Conservation (phyloP, 2,113 vertebrate genomes). For the Oxyruncus cristatus region DNA sequence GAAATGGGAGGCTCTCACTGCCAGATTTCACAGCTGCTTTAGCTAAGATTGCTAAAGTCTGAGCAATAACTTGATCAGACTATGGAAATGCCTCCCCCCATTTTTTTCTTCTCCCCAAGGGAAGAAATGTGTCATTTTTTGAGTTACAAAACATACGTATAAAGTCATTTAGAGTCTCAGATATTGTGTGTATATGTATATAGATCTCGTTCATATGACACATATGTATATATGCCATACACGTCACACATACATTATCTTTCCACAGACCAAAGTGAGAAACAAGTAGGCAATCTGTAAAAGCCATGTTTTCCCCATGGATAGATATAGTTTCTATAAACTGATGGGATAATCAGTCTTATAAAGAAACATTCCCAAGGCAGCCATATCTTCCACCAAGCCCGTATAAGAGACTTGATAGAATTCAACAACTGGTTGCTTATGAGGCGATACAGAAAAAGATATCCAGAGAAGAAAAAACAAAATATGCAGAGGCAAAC, state of each 20-base stretch:
- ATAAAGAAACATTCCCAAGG: not conserved
- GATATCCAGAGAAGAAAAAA: not conserved
- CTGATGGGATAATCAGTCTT: not conserved
- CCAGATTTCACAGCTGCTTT: not conserved
- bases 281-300: not conserved
- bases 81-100: accelerated
- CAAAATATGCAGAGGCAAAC: not conserved
- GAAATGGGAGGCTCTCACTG: not conserved
- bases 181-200: not conserved
- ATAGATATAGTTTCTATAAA: not conserved
- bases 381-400: not conserved
- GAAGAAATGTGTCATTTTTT: not conserved
- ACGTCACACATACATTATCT: not conserved
- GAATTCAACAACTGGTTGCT: not conserved
- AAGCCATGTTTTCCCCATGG: not conserved
- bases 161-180: not conserved
- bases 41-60: not conserved
- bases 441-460: not conserved
- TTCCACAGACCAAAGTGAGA: not conserved
- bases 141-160: not conserved
- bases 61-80: not conserved
- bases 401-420: not conserved
- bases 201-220: not conserved
- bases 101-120: not conserved
- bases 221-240: not conserved